Conservation (phyloP, 2,113 vertebrate species). For the Ciconia boyciana region DNA sequence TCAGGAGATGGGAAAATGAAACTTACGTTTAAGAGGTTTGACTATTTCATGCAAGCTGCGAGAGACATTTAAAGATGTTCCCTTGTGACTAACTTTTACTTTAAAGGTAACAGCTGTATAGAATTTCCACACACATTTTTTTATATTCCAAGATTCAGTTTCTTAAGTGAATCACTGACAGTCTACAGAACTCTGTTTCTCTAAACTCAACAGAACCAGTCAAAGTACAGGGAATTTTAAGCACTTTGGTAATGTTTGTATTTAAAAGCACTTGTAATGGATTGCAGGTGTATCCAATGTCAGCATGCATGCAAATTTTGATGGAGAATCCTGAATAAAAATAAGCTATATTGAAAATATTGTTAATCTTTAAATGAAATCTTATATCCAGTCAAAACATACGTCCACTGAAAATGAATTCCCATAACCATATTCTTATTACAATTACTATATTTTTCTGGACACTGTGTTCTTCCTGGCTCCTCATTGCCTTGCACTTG, state of each 20-base stretch:
- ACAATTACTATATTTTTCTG: background rate
- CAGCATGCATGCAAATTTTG: background rate
- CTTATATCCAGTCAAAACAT: background rate
- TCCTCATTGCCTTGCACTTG: background rate
- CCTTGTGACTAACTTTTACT: slow-evolving; percentile 15
- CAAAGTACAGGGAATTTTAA: background rate
- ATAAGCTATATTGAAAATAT: background rate
- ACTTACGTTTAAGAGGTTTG: background rate
- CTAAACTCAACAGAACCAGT: background rate
- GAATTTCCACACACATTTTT: background rate
- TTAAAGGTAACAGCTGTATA: slow-evolving; percentile 30
- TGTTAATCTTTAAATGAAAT: background rate
- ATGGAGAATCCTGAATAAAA: background rate
- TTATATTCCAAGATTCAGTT: background rate
- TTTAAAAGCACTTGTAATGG: slow-evolving; percentile 18
- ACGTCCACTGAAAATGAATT: background rate
- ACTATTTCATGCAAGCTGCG: slow-evolving; percentile 18
- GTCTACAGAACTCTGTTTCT: background rate
- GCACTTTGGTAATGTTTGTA: background rate
- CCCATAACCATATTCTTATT: background rate
- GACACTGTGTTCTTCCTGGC: background rate
- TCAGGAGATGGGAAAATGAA: slow-evolving; percentile 5
- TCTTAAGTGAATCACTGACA: slow-evolving; percentile 33
- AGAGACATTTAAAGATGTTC: slow-evolving; percentile 42
- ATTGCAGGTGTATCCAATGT: slow-evolving; percentile 17